Conservation (phyloP, 2,888 invertebrate genomes). For the Dasysyrphus albostriatus region DNA sequence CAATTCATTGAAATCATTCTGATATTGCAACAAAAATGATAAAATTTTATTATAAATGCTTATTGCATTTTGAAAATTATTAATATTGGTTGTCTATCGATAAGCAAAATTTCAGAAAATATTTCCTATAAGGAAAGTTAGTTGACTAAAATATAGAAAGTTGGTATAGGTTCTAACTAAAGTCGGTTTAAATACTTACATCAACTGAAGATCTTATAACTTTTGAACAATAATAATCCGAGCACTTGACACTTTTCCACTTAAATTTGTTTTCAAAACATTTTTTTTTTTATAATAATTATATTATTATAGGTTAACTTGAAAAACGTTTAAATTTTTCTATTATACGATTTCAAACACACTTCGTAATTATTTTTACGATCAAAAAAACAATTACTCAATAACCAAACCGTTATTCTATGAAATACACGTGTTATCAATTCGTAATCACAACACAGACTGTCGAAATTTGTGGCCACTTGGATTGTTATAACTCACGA, state of each 20-base stretch:
- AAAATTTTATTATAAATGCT: too few relatives aligned
- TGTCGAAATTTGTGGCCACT: slow-evolving; percentile 44
- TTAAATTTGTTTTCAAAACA: background rate
- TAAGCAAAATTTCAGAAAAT: too few relatives aligned
- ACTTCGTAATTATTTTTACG: background rate
- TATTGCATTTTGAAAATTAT: too few relatives aligned
- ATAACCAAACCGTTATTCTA: slow-evolving; percentile 8
- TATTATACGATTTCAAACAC: background rate
- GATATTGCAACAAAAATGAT: too few relatives aligned
- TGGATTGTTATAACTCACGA: slow-evolving; percentile 40
- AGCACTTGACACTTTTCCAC: slow-evolving; percentile 8
- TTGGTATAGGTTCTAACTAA: too few relatives aligned
- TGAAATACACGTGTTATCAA: slow-evolving; percentile 65
- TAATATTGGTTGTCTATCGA: too few relatives aligned
- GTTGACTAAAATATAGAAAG: too few relatives aligned
- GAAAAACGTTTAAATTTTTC: background rate
- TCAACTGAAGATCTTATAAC: background rate
- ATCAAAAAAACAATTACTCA: background rate
- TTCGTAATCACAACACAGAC: slow-evolving; percentile 68
- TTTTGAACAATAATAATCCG: slow-evolving; percentile 12
- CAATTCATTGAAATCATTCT: too few relatives aligned
- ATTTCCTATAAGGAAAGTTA: too few relatives aligned
- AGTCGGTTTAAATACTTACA: background rate
- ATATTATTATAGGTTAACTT: too few relatives aligned
- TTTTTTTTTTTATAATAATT: background rate